Base-by-base conservation (phyloP, 2,888 invertebrate genomes). In the Ennomos erosarius region DNA sequence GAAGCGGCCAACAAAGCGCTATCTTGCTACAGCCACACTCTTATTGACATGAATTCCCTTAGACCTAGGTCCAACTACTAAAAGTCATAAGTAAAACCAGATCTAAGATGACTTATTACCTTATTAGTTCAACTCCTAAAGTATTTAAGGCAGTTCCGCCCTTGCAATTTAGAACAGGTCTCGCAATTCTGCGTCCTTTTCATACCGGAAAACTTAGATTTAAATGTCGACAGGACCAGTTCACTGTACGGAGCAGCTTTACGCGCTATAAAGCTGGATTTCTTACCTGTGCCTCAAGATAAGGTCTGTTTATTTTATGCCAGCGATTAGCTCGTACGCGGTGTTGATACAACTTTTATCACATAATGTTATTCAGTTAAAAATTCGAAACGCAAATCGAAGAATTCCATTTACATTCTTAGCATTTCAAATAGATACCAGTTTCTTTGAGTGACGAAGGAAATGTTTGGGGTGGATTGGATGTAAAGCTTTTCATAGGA, bases 271-370 rank as follows among this genome's bases (percentile, higher is more conserved):
- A 78, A 83, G 84, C 77, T 74, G 75, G 75, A 77, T 81, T 78
- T 80, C 81, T 48, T 43, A 33, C 37, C 42, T 48, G 81, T 79
- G 73, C 73, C 70, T 75, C 75, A 70, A 84, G 87, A 89, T 90
- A 88, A 88, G 82, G 82, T 78, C 76, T 86, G 85, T 89, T 88
- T 87, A 81, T 82, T 85, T 82, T 83, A 79, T 79, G 71, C 75
- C 68, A 73, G 70, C 79, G 84, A 84, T 85, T 84, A 87, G 73
- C 73, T 71, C 51, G 68, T 70, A 74, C 70, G 56, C 56, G 64
- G 68, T 65, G 68, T 76, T 72, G 74, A 73, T 75, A 75, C 74
- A 65, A 64, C 60, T 49, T 49, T 38, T 47, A 47, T 47, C 26
- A 26, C 26, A 26, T 26, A 26, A 26, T 26, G 26, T 26, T 26